A percentile compares a stretch with the other conserved stretches of the same genome.
phyloP scores from a whole-genome alignment of 2,888 invertebrate genomes.

The Amitus sp. region DNA sequence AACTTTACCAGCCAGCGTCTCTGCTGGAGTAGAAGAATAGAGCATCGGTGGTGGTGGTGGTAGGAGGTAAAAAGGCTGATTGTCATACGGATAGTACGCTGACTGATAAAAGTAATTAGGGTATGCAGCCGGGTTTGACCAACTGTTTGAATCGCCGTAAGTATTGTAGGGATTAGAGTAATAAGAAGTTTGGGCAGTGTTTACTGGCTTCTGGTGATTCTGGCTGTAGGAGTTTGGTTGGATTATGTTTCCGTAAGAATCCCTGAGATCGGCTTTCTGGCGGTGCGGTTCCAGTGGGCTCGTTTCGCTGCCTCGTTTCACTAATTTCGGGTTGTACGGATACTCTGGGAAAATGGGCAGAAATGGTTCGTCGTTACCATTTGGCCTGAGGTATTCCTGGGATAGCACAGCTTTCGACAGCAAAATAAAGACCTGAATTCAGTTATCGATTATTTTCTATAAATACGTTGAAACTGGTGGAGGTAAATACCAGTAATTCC shows the following conservation, averaged over 20 bases:
- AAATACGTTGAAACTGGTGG: too few relatives aligned
- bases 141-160: slow-evolving; percentile 32
- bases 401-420: slow-evolving; percentile 50
- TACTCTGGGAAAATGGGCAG: slow-evolving; percentile 59
- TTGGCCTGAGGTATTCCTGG: slow-evolving; percentile 45
- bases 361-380: slow-evolving; percentile 60
- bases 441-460: too few relatives aligned
- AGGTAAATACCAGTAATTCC: slow-evolving; percentile 58
- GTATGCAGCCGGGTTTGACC: slow-evolving; percentile 42
- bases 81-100: slow-evolving; percentile 53
- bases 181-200: background rate
- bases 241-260: slow-evolving; percentile 51
- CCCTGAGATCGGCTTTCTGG: slow-evolving; percentile 54
- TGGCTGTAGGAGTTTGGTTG: slow-evolving; percentile 49
- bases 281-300: slow-evolving; percentile 52
- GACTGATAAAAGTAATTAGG: slow-evolving; percentile 55
- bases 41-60: slow-evolving; percentile 41
- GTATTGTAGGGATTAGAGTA: slow-evolving; percentile 19
- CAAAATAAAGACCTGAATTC: slow-evolving; percentile 53
- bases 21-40: slow-evolving; percentile 27
- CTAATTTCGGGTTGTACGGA: slow-evolving; percentile 58
- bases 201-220: background rate
- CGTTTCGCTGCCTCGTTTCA: slow-evolving; percentile 55
- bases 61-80: slow-evolving; percentile 46
- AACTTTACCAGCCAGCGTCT: slow-evolving; percentile 33